Evolutionary conservation across 2,113 vertebrate species (phyloP), one percentile per base, ranked within the genome.

Genomic region (Thermophis baileyi): DNA sequence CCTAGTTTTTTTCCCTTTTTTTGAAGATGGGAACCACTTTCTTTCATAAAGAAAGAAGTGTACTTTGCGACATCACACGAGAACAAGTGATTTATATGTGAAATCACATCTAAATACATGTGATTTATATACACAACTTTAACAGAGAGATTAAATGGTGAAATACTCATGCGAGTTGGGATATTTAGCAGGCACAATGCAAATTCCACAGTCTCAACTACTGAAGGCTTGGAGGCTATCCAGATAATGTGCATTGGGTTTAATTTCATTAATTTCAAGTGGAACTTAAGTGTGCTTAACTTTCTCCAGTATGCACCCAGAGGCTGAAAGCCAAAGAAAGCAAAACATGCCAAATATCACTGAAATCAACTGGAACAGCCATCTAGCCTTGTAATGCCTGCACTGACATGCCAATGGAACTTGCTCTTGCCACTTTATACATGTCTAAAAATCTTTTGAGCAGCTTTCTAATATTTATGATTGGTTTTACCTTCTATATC

Each of bases 341-440:
- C 85, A 35, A 92, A 92, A 60, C 30, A 55, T 57, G 44, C 51
- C 51, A 89, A 92, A 57, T 89, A 30, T 87, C 46, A 85, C 22
- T 85, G 69, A 89, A 88, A 93, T 87, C 81, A 60, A 49, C 50
- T 54, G 88, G 54, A 93, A 93, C 50, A 51, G 40, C 25, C 44
- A 85, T 47, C 69, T 24, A 93, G 95, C 91, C 94, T 95, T 94
- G 85, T 87, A 93, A 9, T n/a, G 91, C 87, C 88, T 89, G 55
- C 12, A 91, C 92, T 93, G 93, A 96, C 93, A 95, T 95, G 93
- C 90, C 89, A 89, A 88, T 89, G 95, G 96, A 96, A 97, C 96
- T 96, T 88, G 96, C 14, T 92, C 93, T 92, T 94, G 85, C 0
- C 46, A 51, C n/a, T 63, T 85, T 90, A 54, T 51, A 63, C 24